Percentiles rank a stretch among this genome's conserved stretches.
Evolutionary conservation across 1,140 invertebrate species (phyloP).

Genomic region (Drosophila subobscura): DNA sequence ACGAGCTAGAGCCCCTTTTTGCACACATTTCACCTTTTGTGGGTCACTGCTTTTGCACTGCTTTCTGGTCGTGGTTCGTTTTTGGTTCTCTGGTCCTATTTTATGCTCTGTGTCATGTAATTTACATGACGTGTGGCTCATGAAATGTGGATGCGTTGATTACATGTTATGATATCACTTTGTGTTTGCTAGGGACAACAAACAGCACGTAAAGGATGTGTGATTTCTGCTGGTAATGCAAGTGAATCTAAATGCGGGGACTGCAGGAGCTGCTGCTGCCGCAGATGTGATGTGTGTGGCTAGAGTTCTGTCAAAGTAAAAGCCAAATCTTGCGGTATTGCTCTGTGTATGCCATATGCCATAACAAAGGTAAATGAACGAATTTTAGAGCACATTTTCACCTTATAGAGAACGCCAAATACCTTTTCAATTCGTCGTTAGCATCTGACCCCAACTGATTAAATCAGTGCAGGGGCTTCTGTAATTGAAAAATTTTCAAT

Average conservation of each 20-base stretch:
- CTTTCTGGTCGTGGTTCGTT: slow-evolving; percentile 2
- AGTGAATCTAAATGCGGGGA: slow-evolving; percentile 1
- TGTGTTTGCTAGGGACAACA: neutral
- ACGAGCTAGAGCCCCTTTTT: neutral
- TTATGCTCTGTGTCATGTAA: slow-evolving; percentile 19
- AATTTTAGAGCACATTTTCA: too few relatives aligned
- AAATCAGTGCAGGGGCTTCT: too few relatives aligned
- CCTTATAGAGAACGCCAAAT: too few relatives aligned
- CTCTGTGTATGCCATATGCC: too few relatives aligned
- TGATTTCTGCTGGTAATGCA: slow-evolving; percentile 1
- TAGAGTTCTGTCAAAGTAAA: too few relatives aligned
- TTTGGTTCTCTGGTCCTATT: slow-evolving; percentile 6
- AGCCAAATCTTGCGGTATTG: too few relatives aligned
- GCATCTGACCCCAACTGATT: too few relatives aligned
- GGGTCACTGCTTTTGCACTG: neutral
- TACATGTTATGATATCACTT: slow-evolving; percentile 29
- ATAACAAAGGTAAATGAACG: too few relatives aligned
- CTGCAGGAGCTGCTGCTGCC: too few relatives aligned
- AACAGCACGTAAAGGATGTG: neutral
- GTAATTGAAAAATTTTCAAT: too few relatives aligned
- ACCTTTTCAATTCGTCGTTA: too few relatives aligned
- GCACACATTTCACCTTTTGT: neutral
- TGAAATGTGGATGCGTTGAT: slow-evolving; percentile 27
- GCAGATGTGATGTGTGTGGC: too few relatives aligned
- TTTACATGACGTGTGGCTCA: slow-evolving; percentile 28